Base-by-base conservation (phyloP, 2,797 vertebrate genomes). In the Streptopelia turtur region DNA sequence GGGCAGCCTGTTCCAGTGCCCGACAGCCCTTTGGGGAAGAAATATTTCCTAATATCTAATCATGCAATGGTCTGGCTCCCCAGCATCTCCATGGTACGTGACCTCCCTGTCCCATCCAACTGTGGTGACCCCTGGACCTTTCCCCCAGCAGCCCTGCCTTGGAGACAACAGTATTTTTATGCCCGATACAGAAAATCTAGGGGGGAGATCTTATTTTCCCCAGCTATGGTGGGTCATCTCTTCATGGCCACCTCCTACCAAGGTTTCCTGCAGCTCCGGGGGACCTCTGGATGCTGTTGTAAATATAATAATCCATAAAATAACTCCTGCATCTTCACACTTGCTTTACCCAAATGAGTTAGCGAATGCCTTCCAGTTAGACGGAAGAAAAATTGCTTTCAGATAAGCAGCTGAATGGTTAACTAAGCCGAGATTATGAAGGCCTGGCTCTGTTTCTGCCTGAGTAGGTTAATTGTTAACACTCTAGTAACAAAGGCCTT, bases 381-480 rank as follows among this genome's bases (percentile, higher is more conserved):
- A 16, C 25, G 21, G 90, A 53, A 91, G 43, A 76, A 86, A 94
- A 93, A 65, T 31, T 31, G n/a, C 88, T 52, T 55, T 28, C 75
- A 61, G 87, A 83, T 77, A 94, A 95, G 96, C 78, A 96, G 77
- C 49, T 90, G 87, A 96, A 94, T 83, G 79, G 94, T 93, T 90
- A 96, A 94, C 85, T 25, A 57, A n/a, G 63, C 30, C 31, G 50
- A 37, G 87, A 79, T 84, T 8, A 72, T 6, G 83, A 87, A 86
- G 74, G 85, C 25, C 80, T 88, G 90, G 88, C 95, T 89, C 41
- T 14, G 20, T 71, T 87, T 88, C 78, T 94, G 92, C 90, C 89
- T 30, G 70, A 59, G 94, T 11, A 77, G 90, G 95, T 96, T 96
- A 96, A 96, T 96, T 88, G 94, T 97, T 97, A 96, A 96, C 89